Percentiles rank a stretch among this genome's conserved stretches.
Conservation (phyloP, 2,113 vertebrate genomes). For the Sakesphorus luctuosus region DNA sequence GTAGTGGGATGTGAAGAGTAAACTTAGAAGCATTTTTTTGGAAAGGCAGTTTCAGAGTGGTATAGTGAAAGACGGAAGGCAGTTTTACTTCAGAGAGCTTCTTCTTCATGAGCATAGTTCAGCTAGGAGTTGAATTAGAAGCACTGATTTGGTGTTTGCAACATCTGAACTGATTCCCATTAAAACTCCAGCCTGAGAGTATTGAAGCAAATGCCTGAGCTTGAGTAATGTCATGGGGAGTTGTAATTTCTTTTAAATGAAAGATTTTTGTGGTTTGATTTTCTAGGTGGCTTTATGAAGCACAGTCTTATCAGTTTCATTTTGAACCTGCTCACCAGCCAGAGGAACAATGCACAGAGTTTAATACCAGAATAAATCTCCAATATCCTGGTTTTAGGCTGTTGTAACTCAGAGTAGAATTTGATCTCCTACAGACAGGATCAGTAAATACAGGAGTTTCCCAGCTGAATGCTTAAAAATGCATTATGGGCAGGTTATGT, state of each 20-base stretch:
- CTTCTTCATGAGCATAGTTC: not conserved
- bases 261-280: not conserved
- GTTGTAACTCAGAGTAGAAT: not conserved
- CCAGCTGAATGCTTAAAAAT: not conserved
- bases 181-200: not conserved
- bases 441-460: not conserved
- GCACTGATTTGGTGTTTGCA: not conserved
- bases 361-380: not conserved
- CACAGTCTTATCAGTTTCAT: not conserved
- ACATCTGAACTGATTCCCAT: rapidly evolving
- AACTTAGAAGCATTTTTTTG: slow-evolving; percentile 34
- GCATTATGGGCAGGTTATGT: not conserved
- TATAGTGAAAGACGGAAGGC: slow-evolving; percentile 6
- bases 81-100: not conserved
- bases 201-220: not conserved
- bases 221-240: not conserved
- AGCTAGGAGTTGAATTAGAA: not conserved
- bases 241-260: not conserved
- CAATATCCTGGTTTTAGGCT: not conserved
- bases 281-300: not conserved
- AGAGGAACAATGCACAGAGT: not conserved
- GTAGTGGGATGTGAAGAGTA: slow-evolving; percentile 54
- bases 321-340: not conserved
- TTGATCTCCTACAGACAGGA: not conserved
- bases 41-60: not conserved